Percentiles rank a stretch among this genome's conserved stretches.
phyloP scores from a whole-genome alignment of 2,888 invertebrate species.

The Apotomis betuletana region DNA sequence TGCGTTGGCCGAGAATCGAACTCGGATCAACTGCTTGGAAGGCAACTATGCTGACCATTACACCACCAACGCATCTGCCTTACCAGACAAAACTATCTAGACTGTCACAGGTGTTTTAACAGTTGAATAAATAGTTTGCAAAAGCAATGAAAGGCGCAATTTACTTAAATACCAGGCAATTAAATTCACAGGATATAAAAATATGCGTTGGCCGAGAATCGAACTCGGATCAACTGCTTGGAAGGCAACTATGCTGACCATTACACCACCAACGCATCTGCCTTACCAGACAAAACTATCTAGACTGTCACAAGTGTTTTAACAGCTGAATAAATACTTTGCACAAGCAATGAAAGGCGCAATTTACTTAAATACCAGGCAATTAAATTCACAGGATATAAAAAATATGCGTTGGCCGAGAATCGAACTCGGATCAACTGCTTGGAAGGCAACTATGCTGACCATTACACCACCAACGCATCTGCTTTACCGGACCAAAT shows the following conservation, averaged over 20 bases:
- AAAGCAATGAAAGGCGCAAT: too few species aligned
- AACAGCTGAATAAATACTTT: too few species aligned
- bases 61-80: constrained; percentile 77
- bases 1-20: constrained; percentile 84
- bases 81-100: background rate
- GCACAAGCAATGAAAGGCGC: too few species aligned
- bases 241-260: constrained; percentile 58
- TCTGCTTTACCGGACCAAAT: background rate
- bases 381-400: background rate
- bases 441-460: constrained; percentile 85
- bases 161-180: background rate
- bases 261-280: constrained; percentile 53
- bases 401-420: constrained; percentile 77
- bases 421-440: constrained; percentile 85
- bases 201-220: constrained; percentile 49
- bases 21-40: constrained; percentile 85
- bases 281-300: too few species aligned
- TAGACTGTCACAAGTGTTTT: too few species aligned
- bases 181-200: background rate
- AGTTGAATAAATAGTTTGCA: too few species aligned
- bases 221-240: constrained; percentile 54
- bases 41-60: constrained; percentile 85
- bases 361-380: constrained; percentile 21
- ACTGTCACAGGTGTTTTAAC: too few species aligned
- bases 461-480: constrained; percentile 84